phyloP scores from a whole-genome alignment of 2,113 vertebrate species.

The Axis porcinus region DNA sequence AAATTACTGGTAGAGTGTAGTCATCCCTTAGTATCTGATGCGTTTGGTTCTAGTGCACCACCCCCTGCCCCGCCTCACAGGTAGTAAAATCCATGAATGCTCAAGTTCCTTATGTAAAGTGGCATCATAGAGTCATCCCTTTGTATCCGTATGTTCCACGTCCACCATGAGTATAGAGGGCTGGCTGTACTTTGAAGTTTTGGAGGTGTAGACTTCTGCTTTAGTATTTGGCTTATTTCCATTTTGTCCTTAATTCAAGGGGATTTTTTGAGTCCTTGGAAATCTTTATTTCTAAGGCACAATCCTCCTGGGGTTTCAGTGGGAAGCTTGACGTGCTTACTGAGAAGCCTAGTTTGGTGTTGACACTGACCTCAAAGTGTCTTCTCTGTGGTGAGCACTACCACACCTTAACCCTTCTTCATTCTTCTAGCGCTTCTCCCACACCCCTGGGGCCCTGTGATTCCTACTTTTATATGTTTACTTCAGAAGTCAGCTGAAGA shows the following conservation, averaged over 20 bases:
- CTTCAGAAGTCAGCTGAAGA: not conserved
- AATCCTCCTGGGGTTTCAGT: not conserved
- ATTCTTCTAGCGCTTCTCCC: not conserved
- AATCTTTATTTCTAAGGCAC: not conserved
- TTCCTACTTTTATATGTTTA: not conserved
- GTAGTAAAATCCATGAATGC: not conserved
- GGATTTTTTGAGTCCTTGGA: not conserved
- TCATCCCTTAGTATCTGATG: not conserved
- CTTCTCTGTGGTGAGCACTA: not conserved
- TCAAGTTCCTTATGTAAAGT: not conserved
- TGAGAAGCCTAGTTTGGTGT: not conserved
- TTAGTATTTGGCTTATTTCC: not conserved
- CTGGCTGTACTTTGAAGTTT: not conserved
- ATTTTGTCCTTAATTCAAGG: not conserved
- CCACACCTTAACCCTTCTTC: not conserved
- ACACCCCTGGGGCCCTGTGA: rapidly evolving
- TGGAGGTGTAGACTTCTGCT: not conserved
- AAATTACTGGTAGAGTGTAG: not conserved
- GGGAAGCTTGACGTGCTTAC: not conserved
- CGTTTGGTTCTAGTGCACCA: not conserved
- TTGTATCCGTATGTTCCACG: not conserved
- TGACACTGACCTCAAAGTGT: not conserved
- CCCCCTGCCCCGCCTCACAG: not conserved
- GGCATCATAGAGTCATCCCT: not conserved
- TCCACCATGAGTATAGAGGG: not conserved